phyloP scores from a whole-genome alignment of 1,140 invertebrate species.

The Melanaphis sacchari region DNA sequence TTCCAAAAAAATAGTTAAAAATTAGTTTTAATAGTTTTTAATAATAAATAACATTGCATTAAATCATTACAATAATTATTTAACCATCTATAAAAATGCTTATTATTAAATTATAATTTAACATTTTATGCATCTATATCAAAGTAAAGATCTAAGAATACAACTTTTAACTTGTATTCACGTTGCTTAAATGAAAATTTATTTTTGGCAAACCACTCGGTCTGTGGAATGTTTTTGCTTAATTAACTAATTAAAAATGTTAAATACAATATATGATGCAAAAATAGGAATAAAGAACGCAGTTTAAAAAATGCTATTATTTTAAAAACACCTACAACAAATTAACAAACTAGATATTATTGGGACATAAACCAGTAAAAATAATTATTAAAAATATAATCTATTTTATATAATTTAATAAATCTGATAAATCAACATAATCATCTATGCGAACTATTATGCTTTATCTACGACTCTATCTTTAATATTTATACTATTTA shows the following conservation, averaged over 20 bases:
- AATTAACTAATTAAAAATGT: conserved; percentile 30
- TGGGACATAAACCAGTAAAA: neutral
- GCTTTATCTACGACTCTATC: no score
- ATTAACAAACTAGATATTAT: neutral
- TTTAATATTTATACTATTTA: no score
- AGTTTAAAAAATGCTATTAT: neutral
- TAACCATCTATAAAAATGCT: neutral
- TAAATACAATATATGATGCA: neutral
- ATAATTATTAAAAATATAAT: neutral
- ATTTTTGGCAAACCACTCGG: neutral
- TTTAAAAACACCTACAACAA: neutral
- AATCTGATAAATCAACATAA: neutral
- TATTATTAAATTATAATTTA: neutral
- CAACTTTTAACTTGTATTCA: neutral
- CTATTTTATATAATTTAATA: neutral
- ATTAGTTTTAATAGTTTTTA: neutral
- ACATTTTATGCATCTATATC: neutral
- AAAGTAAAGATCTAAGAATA: neutral
- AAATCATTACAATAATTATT: neutral
- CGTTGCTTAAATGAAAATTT: neutral
- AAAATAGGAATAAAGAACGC: neutral
- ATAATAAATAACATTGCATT: neutral
- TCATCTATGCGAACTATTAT: no score
- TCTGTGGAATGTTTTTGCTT: neutral
- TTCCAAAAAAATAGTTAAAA: no score